Evolutionary conservation across 53 echinoderm and acorn worm species (phyloP).

Genomic region (Mesocentrotus franciscanus): DNA sequence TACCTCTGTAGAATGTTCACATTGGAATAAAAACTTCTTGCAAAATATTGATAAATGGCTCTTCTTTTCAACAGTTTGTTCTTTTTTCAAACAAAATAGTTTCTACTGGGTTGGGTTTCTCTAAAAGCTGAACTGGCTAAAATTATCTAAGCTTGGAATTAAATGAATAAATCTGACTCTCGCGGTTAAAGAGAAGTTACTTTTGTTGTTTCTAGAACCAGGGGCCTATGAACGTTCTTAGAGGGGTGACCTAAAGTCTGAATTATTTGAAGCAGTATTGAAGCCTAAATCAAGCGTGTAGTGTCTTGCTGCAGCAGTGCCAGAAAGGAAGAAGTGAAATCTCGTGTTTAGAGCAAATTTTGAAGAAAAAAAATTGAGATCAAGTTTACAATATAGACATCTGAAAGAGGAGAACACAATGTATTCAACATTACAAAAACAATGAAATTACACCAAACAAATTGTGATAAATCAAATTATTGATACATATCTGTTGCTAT

Average conservation of each 20-base stretch:
- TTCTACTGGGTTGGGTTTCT: not conserved
- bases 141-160: not conserved
- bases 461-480: not conserved
- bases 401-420: not conserved
- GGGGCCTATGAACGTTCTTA: not conserved
- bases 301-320: slow-evolving; percentile 35
- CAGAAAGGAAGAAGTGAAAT: slow-evolving; percentile 18
- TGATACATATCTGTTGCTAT: not conserved
- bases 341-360: not conserved
- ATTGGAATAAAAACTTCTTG: not conserved
- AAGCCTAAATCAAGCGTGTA: slow-evolving; percentile 31
- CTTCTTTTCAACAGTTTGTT: not conserved
- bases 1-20: not conserved
- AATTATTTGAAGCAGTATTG: slow-evolving; percentile 22
- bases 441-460: slow-evolving; percentile 29
- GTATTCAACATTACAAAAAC: slow-evolving; percentile 15
- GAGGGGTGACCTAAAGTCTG: no score
- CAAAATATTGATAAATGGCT: not conserved
- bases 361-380: not conserved
- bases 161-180: not conserved
- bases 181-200: not conserved
- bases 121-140: not conserved
- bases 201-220: not conserved
- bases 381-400: slow-evolving; percentile 16
- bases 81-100: not conserved